Percentiles rank a stretch among this genome's conserved stretches.
Conservation (phyloP, 1,140 invertebrate species). For the Hestina assimilis region DNA sequence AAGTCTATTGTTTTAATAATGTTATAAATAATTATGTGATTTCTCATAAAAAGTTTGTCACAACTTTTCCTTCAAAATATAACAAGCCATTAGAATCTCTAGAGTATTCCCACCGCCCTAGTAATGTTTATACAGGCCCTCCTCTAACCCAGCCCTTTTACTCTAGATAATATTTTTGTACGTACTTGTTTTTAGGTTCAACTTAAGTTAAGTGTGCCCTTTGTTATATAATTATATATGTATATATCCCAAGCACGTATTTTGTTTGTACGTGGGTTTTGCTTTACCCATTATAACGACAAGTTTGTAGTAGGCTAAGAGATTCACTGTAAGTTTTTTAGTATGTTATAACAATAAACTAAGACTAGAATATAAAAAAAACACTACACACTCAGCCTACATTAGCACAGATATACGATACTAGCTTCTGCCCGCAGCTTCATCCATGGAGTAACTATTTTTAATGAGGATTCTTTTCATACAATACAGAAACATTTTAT, state of each 20-base stretch:
- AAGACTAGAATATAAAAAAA: too few species aligned
- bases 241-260: constrained; percentile 1
- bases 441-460: too few species aligned
- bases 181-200: constrained; percentile 11
- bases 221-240: constrained; percentile 17
- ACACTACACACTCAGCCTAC: too few species aligned
- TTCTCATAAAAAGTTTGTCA: background rate
- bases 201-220: constrained; percentile 1
- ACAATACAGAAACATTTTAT: too few species aligned
- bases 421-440: too few species aligned
- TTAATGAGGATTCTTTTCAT: too few species aligned
- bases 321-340: background rate
- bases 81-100: constrained; percentile 11
- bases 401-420: too few species aligned
- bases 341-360: too few species aligned
- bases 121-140: constrained; percentile 32
- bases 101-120: constrained; percentile 14
- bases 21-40: background rate
- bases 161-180: constrained; percentile 15
- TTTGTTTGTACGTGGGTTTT: background rate
- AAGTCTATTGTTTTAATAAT: background rate
- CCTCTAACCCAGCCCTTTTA: constrained; percentile 28
- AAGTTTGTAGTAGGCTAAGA: too few species aligned
- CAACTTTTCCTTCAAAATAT: background rate
- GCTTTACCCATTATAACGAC: background rate